Evolutionary conservation across 2,888 invertebrate genomes (phyloP).

Genomic region (Seira ritae): DNA sequence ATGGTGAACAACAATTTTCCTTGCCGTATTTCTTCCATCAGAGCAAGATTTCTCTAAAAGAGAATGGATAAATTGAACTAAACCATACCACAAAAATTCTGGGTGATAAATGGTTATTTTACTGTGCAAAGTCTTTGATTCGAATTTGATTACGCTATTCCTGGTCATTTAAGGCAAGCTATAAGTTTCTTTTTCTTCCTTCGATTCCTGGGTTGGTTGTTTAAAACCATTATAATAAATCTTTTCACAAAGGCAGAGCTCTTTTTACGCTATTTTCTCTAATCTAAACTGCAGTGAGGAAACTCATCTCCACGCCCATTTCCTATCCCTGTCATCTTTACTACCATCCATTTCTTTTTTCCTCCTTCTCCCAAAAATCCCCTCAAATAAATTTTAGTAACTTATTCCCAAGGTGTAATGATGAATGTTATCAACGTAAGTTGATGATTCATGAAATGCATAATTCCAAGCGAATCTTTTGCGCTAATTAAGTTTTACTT

Average conservation of each 20-base stretch:
- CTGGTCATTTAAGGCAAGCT: slow-evolving; percentile 72
- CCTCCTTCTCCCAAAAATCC: not conserved
- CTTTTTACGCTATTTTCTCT: no score
- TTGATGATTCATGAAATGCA: slow-evolving; percentile 27
- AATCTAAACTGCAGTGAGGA: no score
- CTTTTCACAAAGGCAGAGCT: not conserved
- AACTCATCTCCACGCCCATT: slow-evolving; percentile 31
- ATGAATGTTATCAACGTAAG: not conserved
- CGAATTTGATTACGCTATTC: slow-evolving; percentile 74
- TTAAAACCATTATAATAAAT: slow-evolving; percentile 40
- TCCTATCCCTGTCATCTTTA: not conserved
- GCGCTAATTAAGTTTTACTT: slow-evolving; percentile 26
- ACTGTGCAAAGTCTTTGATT: slow-evolving; percentile 71
- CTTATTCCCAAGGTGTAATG: not conserved
- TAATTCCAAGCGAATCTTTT: slow-evolving; percentile 18
- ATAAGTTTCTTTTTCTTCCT: no score
- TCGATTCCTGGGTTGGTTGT: no score
- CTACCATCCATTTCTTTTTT: not conserved
- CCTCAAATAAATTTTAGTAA: not conserved
- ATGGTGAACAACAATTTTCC: no score
- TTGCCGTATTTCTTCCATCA: no score
- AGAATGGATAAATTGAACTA: no score
- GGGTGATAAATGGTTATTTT: slow-evolving; percentile 64
- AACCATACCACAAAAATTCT: no score
- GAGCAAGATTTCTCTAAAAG: no score